Base-by-base conservation (phyloP, 2,113 vertebrate genomes). In the Columbina picui region DNA sequence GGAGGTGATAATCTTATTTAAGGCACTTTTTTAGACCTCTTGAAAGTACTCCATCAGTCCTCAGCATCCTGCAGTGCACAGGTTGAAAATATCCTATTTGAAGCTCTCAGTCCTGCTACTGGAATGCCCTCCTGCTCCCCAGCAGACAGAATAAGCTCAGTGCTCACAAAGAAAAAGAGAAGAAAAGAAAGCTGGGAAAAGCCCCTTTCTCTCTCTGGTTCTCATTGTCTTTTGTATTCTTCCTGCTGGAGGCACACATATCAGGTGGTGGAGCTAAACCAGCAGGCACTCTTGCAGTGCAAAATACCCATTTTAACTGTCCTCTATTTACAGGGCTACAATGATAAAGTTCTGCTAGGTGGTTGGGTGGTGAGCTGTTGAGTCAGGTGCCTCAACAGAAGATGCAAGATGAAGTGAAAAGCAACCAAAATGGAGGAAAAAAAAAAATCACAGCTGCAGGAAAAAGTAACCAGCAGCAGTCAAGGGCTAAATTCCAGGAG, bases 231-330 rank as follows among this genome's bases (percentile, higher is more conserved):
- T 71, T 19, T 53, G 23, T 26, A 15, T 32, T 36, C 10, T 80
- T 73, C 53, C 30, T 60, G 3, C 19, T 69, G 49, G 34, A 85
- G 23, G 38, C 13, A 55, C 9, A 30, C 2, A 14, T 19, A 17
- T 29, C 0, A 0, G 16, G 5, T 56, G 8, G 1, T 21, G 23
- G 23, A 55, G 6, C 23, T 79, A 82, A 90, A 67, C 1, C 18
- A 53, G n/a, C 6, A 82, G 16, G 12, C n/a, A 26, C 4, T 36
- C 6, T 29, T 30, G 14, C 23, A 61, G 34, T 38, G 23, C 23
- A 81, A 95, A 55, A 59, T 30, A 47, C 1, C 2, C 7, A 6
- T 77, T 89, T 91, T 41, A 70, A n/a, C 7, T 32, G 52, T n/a
- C 5, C 23, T 69, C 18, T 88, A 3, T 6, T 34, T 32, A 36